These are phyloP conservation scores for Elmis aenea DNA, from an alignment of 2,888 invertebrate genomes.

Conservation along the genomic window DNA sequence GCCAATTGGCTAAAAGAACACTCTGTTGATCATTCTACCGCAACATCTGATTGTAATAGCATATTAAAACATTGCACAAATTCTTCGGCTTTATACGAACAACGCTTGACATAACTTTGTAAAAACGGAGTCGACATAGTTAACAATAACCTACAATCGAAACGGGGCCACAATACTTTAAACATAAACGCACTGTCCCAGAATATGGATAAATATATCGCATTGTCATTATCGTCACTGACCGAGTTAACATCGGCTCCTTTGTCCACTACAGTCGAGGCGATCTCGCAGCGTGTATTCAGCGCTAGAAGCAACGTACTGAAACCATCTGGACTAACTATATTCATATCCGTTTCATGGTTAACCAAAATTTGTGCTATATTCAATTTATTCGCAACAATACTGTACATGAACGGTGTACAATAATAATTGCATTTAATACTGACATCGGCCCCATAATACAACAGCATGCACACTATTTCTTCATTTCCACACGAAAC, in stretches of 20 bases:
- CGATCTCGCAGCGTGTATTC: constrained; percentile 22
- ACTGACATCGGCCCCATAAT: constrained; percentile 31
- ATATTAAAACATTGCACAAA: constrained; percentile 12
- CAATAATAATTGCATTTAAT: constrained; percentile 13
- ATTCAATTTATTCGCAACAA: constrained; percentile 17
- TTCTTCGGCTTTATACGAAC: background rate
- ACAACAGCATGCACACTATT: constrained; percentile 32
- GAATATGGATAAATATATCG: constrained; percentile 5
- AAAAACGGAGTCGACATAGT: background rate
- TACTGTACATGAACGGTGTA: constrained; percentile 32
- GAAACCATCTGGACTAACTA: constrained; percentile 18
- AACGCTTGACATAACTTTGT: background rate
- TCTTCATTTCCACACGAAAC: constrained; percentile 22
- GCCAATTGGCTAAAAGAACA: too few species aligned
- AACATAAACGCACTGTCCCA: constrained; percentile 5
- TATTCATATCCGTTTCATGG: constrained; percentile 29
- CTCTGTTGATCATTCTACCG: too few species aligned
- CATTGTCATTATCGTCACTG: constrained; percentile 9
- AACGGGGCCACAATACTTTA: constrained; percentile 6
- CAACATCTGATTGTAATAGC: constrained; percentile 5
- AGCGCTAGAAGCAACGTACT: constrained; percentile 27
- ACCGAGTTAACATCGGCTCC: constrained; percentile 27
- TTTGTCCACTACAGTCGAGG: constrained; percentile 25
- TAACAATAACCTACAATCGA: constrained; percentile 3
- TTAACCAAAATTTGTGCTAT: constrained; percentile 28